Evolutionary conservation across 2,113 vertebrate genomes (phyloP), one percentile per base, ranked within the genome.

Genomic region (Rhodinocichla rosea): DNA sequence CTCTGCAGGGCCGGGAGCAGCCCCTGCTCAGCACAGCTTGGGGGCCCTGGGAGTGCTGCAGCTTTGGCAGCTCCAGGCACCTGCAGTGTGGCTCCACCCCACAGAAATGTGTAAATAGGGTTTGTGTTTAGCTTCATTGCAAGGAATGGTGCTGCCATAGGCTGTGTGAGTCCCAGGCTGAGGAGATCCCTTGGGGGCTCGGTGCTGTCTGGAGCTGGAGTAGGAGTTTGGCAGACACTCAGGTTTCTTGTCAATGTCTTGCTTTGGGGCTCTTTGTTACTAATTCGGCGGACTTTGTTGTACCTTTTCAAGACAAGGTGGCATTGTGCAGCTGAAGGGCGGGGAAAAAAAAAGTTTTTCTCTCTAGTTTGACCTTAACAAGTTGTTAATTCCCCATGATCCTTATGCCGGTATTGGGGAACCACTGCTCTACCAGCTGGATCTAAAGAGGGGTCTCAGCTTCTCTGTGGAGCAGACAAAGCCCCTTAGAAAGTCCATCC

Each of bases 381-480:
- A 95, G 77, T 96, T 95, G 89, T 92, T 97, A 96, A 97, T 95
- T 94, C 93, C 79, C 68, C 59, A 11, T 1, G 33, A 81, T 90
- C 73, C 74, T 76, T 76, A 47, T 92, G 80, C 83, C 83, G n/a
- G 40, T 74, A 60, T 64, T 84, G 94, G 90, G 64, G 93, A 94
- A 80, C 81, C 91, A 92, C 59, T 45, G 93, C 94, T 87, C 81
- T 82, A 92, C 91, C 87, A 92, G 80, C 96, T 94, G 92, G 81
- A 94, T 95, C 97, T 97, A 67, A 95, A 97, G 94, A 96, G 92
- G 91, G 94, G 89, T 91, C 84, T 89, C 69, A 63, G 89, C 92
- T 94, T 97, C 93, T 96, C 86, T 97, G 93, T 95, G 87, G 90
- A 89, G 37, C 90, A 93, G 70, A 96, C 96, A 96, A 97, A 97